Evolutionary conservation across 2,113 vertebrate species (phyloP).

Genomic region (Anoura caudifer): DNA sequence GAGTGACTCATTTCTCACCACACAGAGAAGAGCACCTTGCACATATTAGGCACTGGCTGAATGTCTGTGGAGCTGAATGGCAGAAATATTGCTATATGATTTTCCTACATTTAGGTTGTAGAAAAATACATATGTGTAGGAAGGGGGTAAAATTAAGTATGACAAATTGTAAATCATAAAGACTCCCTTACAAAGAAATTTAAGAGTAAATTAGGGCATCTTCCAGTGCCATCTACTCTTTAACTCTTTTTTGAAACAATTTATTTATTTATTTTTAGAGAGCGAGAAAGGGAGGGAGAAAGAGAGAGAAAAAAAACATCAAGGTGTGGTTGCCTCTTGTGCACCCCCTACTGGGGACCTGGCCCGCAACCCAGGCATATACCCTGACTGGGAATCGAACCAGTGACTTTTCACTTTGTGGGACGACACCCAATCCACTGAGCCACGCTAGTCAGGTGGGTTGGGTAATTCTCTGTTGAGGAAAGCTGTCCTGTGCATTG

Average conservation of each 20-base stretch:
- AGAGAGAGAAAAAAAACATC: too few species aligned
- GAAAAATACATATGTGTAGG: background rate
- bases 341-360: too few species aligned
- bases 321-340: too few species aligned
- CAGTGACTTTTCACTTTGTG: too few species aligned
- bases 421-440: too few species aligned
- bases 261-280: too few species aligned
- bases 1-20: background rate
- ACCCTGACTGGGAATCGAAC: too few species aligned
- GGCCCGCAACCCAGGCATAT: too few species aligned
- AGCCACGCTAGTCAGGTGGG: too few species aligned
- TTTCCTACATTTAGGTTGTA: background rate
- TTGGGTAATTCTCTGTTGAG: background rate
- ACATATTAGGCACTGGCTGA: background rate
- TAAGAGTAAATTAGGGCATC: constrained; percentile 23
- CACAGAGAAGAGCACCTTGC: background rate
- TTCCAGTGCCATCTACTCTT: constrained; percentile 66
- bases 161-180: constrained; percentile 12
- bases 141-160: background rate
- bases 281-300: too few species aligned
- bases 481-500: background rate
- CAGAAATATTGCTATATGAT: background rate
- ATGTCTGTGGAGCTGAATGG: background rate
- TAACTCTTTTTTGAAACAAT: background rate
- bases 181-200: background rate